These are phyloP conservation scores for Oncorhynchus masou DNA, from an alignment of 2,113 vertebrate species.

Conservation along the genomic window DNA sequence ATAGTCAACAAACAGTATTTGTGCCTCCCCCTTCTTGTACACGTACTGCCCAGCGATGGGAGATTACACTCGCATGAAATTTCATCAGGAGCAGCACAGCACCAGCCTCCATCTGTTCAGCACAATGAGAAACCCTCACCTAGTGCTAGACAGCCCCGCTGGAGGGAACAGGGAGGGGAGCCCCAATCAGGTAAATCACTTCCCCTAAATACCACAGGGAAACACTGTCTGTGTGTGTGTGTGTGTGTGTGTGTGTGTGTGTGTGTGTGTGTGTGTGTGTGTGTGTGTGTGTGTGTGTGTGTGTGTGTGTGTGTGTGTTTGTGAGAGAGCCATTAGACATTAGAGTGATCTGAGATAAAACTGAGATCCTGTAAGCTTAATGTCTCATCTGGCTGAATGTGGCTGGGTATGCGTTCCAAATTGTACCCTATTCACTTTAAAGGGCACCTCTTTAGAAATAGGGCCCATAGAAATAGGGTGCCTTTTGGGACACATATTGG, in stretches of 20 bases:
- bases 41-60: background rate
- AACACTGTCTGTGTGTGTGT: slow-evolving; percentile 4
- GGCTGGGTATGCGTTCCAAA: background rate
- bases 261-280: too few relatives aligned
- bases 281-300: too few relatives aligned
- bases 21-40: background rate
- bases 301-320: too few relatives aligned
- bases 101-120: slow-evolving; percentile 54
- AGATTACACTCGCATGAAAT: slow-evolving; percentile 45
- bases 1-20: background rate
- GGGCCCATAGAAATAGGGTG: too few relatives aligned
- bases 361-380: slow-evolving; percentile 7
- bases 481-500: too few relatives aligned
- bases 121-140: slow-evolving; percentile 31
- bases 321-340: background rate
- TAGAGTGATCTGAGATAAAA: slow-evolving; percentile 1
- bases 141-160: slow-evolving; percentile 38
- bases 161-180: slow-evolving; percentile 40
- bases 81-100: slow-evolving; percentile 31
- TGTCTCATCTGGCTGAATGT: slow-evolving; percentile 15
- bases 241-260: too few relatives aligned
- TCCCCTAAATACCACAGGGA: slow-evolving; percentile 62
- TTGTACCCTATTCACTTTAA: too few relatives aligned
- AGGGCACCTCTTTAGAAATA: too few relatives aligned
- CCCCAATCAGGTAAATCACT: slow-evolving; percentile 71